These are phyloP conservation scores for Odobenus rosmarus DNA, from an alignment of 2,113 vertebrate species.

Conservation along the genomic window DNA sequence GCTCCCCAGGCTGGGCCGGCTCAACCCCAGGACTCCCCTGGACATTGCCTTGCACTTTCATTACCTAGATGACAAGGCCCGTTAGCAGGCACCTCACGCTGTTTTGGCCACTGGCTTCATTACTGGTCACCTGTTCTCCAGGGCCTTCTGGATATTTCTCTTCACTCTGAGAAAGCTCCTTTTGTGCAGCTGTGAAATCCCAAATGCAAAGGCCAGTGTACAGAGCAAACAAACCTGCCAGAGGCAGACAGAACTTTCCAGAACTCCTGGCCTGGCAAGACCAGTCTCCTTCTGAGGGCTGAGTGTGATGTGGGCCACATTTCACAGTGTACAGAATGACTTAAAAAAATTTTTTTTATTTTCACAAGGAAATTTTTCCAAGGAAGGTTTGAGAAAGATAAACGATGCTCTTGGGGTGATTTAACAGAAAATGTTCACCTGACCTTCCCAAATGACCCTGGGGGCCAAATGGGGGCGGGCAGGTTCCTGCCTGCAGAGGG, in stretches of 20 bases:
- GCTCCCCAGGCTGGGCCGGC: accelerated
- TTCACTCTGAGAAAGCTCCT: neutral
- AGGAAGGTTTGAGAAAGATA: neutral
- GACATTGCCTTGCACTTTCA: neutral
- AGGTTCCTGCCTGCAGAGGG: neutral
- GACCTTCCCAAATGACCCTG: neutral
- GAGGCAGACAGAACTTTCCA: slow-evolving; percentile 22
- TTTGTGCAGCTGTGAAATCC: neutral
- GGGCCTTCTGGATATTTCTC: neutral
- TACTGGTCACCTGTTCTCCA: neutral
- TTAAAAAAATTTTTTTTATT: neutral
- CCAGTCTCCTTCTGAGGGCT: neutral
- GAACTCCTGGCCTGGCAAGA: neutral
- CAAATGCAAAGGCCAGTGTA: neutral
- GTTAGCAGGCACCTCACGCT: neutral
- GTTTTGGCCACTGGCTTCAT: neutral
- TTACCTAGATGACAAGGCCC: accelerated
- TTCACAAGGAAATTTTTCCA: neutral
- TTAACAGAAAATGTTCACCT: accelerated
- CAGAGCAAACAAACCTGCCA: neutral
- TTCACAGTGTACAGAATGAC: slow-evolving; percentile 7
- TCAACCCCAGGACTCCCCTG: neutral
- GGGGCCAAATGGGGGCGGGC: accelerated
- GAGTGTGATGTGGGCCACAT: neutral
- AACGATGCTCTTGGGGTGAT: neutral